Evolutionary conservation across 2,113 vertebrate species (phyloP), one percentile per base, ranked within the genome.

Genomic region (Thunnus thynnus): DNA sequence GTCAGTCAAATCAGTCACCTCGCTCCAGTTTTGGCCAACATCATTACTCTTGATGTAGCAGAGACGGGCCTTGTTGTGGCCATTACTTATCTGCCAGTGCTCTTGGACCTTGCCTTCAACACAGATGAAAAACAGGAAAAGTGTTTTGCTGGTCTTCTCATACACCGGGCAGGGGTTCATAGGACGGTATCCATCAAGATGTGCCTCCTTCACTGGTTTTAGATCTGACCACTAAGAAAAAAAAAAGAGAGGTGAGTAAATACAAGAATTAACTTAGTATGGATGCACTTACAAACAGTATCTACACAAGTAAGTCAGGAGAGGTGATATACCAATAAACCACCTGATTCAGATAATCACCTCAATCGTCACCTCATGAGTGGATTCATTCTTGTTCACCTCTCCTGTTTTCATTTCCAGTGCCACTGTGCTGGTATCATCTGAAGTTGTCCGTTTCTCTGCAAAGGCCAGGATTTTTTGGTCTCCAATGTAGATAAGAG

Each of bases 41-140:
- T 80, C 22, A 0, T 3, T 5, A 0, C 8, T 73, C 1, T 16
- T 81, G 5, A 84, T 25, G 18, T 62, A 83, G 63, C 81, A 84
- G 57, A 80, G 77, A 52, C 68, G 52, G 13, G 77, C 3, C 48
- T 58, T 65, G 72, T 80, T 83, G 8, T 0, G 0, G 7, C 18
- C 5, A 22, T 22, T 22, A 22, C 22, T 22, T 22, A 22, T 58
- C 48, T 86, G 85, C 36, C 13, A 30, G 5, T 0, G 0, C 6
- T 88, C 78, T 20, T 25, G 0, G 20, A 8, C 2, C 1, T 0
- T 7, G 5, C 17, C 71, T 14, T 70, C 1, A 5, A 84, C 65
- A 66, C 74, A 72, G 25, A 82, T 82, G 48, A 84, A 78, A 51
- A 82, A 76, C 44, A 88, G 30, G 66, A 76, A 82, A 0, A 73